Percentiles rank a stretch among this genome's conserved stretches.
phyloP scores from a whole-genome alignment of 1,140 invertebrate genomes.

The Thalassaphorura encarpata region DNA sequence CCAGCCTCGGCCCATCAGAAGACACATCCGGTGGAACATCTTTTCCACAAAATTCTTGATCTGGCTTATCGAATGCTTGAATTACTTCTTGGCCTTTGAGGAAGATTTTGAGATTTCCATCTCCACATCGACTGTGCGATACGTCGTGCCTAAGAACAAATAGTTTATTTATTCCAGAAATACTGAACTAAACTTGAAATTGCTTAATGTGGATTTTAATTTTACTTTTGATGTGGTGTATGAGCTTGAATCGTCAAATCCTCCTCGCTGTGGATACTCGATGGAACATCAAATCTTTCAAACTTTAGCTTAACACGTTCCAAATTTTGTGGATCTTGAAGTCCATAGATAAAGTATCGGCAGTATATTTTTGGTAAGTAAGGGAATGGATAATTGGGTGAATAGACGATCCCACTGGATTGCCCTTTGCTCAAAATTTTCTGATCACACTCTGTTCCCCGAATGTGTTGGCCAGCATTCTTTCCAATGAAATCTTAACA shows the following conservation, averaged over 20 bases:
- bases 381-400: conserved; percentile 88
- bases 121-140: conserved; percentile 71
- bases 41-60: conserved; percentile 82
- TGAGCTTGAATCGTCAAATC: conserved; percentile 38
- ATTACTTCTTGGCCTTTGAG: conserved; percentile 85
- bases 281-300: conserved; percentile 78
- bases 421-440: conserved; percentile 88
- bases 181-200: neutral
- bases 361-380: conserved; percentile 92
- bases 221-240: too few relatives aligned
- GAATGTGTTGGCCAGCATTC: conserved; percentile 81
- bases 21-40: conserved; percentile 53
- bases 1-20: conserved; percentile 82
- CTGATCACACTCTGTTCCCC: conserved; percentile 93
- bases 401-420: conserved; percentile 77
- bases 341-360: conserved; percentile 94
- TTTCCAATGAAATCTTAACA: conserved; percentile 79
- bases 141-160: too few relatives aligned
- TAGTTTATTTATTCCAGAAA: too few relatives aligned
- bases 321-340: conserved; percentile 88
- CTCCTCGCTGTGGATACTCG: conserved; percentile 55
- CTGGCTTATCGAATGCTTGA: conserved; percentile 83
- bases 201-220: too few relatives aligned
- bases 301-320: conserved; percentile 85
- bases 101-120: conserved; percentile 85